Conservation (phyloP, 2,888 invertebrate species). For the Copidosoma aretas region DNA sequence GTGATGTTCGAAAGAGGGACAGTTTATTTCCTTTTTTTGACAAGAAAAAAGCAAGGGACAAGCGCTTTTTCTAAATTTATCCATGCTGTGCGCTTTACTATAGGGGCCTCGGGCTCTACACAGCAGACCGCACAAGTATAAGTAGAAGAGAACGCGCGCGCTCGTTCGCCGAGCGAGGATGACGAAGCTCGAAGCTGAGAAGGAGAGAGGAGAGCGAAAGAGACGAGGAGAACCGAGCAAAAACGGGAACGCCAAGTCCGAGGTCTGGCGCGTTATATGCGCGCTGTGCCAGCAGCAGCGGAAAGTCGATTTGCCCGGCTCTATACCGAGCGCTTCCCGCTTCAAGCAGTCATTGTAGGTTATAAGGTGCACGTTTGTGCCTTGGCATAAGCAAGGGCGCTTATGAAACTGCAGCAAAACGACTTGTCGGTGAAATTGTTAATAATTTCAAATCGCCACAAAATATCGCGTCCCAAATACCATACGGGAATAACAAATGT, state of each 20-base stretch:
- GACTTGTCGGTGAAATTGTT: slow-evolving; percentile 32
- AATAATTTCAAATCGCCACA: slow-evolving; percentile 13
- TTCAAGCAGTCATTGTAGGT: neutral
- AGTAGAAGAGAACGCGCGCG: slow-evolving; percentile 16
- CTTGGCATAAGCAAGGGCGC: neutral
- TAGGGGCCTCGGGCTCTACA: slow-evolving; percentile 10
- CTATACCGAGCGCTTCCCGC: neutral
- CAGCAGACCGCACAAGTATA: neutral
- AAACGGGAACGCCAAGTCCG: slow-evolving; percentile 46
- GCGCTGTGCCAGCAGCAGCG: slow-evolving; percentile 36
- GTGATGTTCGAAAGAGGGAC: neutral
- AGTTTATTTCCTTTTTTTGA: neutral
- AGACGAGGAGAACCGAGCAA: slow-evolving; percentile 45
- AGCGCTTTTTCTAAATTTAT: slow-evolving; percentile 35
- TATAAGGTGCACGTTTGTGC: neutral
- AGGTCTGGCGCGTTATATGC: slow-evolving; percentile 41
- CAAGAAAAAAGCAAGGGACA: slow-evolving; percentile 7
- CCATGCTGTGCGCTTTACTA: slow-evolving; percentile 1
- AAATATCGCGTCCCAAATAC: neutral
- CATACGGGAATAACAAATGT: too few relatives aligned
- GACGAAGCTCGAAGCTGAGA: slow-evolving; percentile 25
- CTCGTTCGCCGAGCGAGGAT: slow-evolving; percentile 21
- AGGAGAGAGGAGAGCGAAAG: slow-evolving; percentile 5
- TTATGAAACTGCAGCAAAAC: neutral
- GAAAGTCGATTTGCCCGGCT: slow-evolving; percentile 41